Evolutionary conservation across 2,113 vertebrate genomes (phyloP).

Genomic region (Pseudorhombus dupliciocellatus): DNA sequence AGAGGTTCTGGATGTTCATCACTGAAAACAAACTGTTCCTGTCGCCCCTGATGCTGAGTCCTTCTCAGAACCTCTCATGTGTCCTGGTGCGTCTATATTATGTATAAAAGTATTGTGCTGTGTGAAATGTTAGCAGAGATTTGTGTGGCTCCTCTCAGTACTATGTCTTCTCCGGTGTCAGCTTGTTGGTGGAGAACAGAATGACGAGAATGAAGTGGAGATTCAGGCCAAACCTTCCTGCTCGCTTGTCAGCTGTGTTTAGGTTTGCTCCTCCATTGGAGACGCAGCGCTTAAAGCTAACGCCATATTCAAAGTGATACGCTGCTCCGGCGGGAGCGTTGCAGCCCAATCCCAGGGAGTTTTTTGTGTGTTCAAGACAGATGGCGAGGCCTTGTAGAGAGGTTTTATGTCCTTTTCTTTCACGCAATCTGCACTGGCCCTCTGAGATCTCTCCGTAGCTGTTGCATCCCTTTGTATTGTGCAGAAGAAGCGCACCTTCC

Average conservation of each 20-base stretch:
- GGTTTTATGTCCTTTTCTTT: constrained; percentile 15
- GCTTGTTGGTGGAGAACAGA: constrained; percentile 72
- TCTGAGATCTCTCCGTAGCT: constrained; percentile 4
- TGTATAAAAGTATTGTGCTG: constrained; percentile 29
- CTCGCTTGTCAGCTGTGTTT: constrained; percentile 29
- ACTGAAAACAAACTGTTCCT: not conserved
- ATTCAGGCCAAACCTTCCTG: constrained; percentile 53
- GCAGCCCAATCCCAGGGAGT: constrained; percentile 24
- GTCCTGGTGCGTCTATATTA: not conserved
- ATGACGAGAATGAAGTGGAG: constrained; percentile 65
- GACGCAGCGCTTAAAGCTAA: constrained; percentile 27
- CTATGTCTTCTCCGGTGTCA: constrained; percentile 74
- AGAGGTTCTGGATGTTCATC: constrained; percentile 4
- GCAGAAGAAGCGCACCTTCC: constrained; percentile 3
- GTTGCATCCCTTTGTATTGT: constrained; percentile 1
- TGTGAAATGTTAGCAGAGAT: constrained; percentile 19
- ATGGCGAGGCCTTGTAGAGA: constrained; percentile 16
- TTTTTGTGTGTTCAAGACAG: constrained; percentile 31
- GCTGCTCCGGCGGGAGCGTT: constrained; percentile 22
- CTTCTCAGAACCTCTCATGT: not conserved
- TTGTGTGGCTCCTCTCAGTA: constrained; percentile 10
- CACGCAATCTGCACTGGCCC: constrained; percentile 13
- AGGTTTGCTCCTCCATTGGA: constrained; percentile 26
- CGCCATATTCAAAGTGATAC: constrained; percentile 36
- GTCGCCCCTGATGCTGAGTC: not conserved